A percentile compares a stretch with the other conserved stretches of the same genome.
Conservation (phyloP, 1,140 invertebrate species). For the Hestina assimilis region DNA sequence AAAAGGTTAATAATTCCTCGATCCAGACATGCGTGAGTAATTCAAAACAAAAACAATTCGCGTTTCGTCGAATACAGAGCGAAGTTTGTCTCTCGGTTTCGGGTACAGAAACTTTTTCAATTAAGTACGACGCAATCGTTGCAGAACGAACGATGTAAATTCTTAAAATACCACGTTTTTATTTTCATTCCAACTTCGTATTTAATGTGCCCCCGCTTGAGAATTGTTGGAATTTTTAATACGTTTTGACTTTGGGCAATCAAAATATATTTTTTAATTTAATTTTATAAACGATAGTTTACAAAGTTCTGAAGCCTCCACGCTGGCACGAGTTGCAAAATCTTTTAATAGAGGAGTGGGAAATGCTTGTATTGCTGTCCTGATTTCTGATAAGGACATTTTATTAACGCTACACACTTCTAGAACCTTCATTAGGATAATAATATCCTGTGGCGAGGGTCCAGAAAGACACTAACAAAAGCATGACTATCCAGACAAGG, state of each 20-base stretch:
- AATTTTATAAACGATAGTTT: not conserved
- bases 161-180: constrained; percentile 23
- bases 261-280: constrained; percentile 9
- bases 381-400: no score
- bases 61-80: constrained; percentile 34
- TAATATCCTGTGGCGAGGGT: no score
- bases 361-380: no score
- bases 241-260: constrained; percentile 3
- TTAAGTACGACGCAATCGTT: constrained; percentile 34
- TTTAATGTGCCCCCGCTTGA: constrained; percentile 13
- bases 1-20: not conserved
- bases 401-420: no score
- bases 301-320: no score
- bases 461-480: no score
- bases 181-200: constrained; percentile 13
- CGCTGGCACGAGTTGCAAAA: no score
- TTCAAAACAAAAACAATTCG: constrained; percentile 51
- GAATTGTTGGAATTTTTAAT: constrained; percentile 20
- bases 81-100: constrained; percentile 35
- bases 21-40: constrained; percentile 11
- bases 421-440: no score
- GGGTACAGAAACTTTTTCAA: constrained; percentile 54
- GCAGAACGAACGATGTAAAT: constrained; percentile 17
- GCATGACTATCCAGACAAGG: no score
- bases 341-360: no score